These are phyloP conservation scores for Melolontha melolontha DNA, from an alignment of 2,888 invertebrate genomes.

Conservation along the genomic window DNA sequence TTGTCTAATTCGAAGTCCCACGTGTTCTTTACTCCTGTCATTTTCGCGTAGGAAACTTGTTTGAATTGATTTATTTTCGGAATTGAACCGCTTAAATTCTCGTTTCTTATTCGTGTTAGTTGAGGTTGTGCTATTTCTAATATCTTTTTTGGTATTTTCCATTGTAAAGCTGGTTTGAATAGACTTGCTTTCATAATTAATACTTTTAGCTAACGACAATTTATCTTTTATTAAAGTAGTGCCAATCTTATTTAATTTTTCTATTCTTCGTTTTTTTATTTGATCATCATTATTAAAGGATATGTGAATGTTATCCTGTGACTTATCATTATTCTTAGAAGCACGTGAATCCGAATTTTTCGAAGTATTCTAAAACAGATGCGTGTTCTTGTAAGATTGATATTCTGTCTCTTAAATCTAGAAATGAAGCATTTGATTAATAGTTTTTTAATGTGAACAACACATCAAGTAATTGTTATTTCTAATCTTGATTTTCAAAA, in stretches of 20 bases:
- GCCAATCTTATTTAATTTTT: conserved; percentile 37
- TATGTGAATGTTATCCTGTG: neutral
- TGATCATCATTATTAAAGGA: conserved; percentile 6
- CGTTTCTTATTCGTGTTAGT: neutral
- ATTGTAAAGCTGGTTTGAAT: neutral
- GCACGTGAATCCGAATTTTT: no score
- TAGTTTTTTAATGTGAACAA: no score
- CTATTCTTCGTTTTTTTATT: conserved; percentile 33
- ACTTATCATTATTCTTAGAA: no score
- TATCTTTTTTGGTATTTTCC: neutral
- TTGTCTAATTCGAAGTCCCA: conserved; percentile 14
- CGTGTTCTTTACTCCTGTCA: neutral
- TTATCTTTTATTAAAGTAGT: conserved; percentile 34
- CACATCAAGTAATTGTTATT: no score
- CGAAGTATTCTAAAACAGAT: no score
- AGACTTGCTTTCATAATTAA: neutral
- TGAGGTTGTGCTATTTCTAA: conserved; percentile 3
- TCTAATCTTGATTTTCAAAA: no score
- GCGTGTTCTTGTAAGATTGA: no score
- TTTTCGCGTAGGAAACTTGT: conserved; percentile 1
- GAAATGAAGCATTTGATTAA: no score
- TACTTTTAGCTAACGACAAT: conserved; percentile 9
- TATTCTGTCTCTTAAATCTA: no score
- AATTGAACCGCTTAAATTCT: conserved; percentile 2
- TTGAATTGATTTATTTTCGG: conserved; percentile 31